Conservation (phyloP, 2,888 invertebrate species). For the Dermolepida albohirtum region DNA sequence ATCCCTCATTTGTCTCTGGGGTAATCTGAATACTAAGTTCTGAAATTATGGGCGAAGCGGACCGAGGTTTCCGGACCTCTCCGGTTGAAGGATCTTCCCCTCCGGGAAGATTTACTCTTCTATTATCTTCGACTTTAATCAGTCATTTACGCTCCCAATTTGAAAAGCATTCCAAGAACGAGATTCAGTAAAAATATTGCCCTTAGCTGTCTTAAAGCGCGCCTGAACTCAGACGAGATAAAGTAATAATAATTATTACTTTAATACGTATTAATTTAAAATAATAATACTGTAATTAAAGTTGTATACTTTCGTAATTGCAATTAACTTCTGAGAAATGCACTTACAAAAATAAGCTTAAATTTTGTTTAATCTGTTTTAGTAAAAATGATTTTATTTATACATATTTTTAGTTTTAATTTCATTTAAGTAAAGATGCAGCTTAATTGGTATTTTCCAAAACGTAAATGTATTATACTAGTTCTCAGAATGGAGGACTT, state of each 20-base stretch:
- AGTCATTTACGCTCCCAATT: conserved; percentile 58
- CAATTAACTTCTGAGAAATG: too few relatives aligned
- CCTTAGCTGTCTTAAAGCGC: conserved; percentile 7
- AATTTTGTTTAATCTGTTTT: too few relatives aligned
- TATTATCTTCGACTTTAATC: conserved; percentile 58
- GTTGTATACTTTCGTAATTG: too few relatives aligned
- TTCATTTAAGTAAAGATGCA: too few relatives aligned
- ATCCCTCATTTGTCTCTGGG: conserved; percentile 56
- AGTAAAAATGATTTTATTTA: too few relatives aligned
- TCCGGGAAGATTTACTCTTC: conserved; percentile 51
- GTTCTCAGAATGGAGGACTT: too few relatives aligned
- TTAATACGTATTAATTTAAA: not conserved
- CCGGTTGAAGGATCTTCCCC: conserved; percentile 40
- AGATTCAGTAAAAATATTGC: conserved; percentile 39
- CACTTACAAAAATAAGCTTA: too few relatives aligned
- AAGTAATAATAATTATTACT: not conserved
- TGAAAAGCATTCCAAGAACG: conserved; percentile 38
- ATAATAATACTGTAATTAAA: too few relatives aligned
- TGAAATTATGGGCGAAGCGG: conserved; percentile 55
- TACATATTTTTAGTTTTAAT: too few relatives aligned
- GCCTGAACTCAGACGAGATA: not conserved
- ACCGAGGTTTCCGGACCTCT: conserved; percentile 48
- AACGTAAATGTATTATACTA: too few relatives aligned
- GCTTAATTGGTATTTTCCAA: too few relatives aligned
- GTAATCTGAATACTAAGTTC: conserved; percentile 59